phyloP scores from a whole-genome alignment of 2,113 vertebrate genomes.

The Pavo muticus region DNA sequence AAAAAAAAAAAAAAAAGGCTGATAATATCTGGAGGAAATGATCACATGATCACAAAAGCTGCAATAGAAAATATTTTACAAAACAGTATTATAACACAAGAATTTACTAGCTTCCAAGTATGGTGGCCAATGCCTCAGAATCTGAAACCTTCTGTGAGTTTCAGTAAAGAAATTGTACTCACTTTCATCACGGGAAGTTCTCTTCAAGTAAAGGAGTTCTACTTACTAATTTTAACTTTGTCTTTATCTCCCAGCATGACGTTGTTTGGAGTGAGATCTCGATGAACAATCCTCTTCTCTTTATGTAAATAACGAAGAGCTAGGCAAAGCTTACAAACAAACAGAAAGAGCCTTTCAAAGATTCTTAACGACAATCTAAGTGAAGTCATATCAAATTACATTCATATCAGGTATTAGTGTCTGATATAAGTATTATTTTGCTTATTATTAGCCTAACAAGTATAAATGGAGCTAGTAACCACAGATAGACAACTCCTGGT shows the following conservation, averaged over 20 bases:
- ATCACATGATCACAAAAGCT: not conserved
- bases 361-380: not conserved
- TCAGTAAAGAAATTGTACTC: not conserved
- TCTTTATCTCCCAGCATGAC: slow-evolving; percentile 90
- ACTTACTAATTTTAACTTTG: slow-evolving; percentile 91
- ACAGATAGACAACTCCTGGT: not conserved
- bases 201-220: not conserved
- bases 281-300: slow-evolving; percentile 90
- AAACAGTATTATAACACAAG: not conserved
- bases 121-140: not conserved
- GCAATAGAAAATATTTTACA: not conserved
- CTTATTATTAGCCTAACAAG: not conserved
- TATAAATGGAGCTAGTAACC: not conserved
- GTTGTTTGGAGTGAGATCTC: slow-evolving; percentile 89
- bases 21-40: not conserved
- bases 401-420: not conserved
- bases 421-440: not conserved
- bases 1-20: not conserved
- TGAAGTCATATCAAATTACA: not conserved
- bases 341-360: not conserved
- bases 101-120: not conserved
- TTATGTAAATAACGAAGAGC: slow-evolving; percentile 90
- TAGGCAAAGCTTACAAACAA: slow-evolving; percentile 85
- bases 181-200: not conserved
- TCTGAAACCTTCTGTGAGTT: not conserved